Conservation (phyloP, 2,888 invertebrate species). For the Magallana nippona region DNA sequence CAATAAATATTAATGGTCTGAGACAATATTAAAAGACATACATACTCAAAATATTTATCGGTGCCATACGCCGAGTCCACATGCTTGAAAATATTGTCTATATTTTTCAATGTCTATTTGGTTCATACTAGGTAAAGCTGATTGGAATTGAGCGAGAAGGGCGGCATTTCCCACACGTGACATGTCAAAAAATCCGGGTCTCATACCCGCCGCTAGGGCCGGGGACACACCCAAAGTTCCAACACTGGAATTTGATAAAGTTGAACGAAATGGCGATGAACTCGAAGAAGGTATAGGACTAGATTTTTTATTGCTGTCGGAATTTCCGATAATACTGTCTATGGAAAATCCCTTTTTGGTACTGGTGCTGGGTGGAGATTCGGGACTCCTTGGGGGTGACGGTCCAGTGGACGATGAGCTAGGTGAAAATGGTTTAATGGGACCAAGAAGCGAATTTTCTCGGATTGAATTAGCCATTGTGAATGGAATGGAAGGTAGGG, state of each 20-base stretch:
- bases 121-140: constrained; percentile 65
- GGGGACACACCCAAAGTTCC: constrained; percentile 45
- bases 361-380: constrained; percentile 66
- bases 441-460: constrained; percentile 49
- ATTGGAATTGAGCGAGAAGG: constrained; percentile 66
- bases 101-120: constrained; percentile 76
- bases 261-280: constrained; percentile 51
- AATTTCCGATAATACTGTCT: constrained; percentile 83
- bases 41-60: constrained; percentile 26
- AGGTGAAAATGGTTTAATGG: constrained; percentile 49
- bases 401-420: constrained; percentile 51
- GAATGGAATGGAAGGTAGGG: constrained; percentile 41
- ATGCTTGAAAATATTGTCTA: constrained; percentile 74
- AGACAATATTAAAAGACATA: constrained; percentile 21
- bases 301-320: constrained; percentile 58
- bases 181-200: constrained; percentile 61
- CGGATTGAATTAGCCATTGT: constrained; percentile 43
- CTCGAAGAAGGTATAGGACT: constrained; percentile 44
- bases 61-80: constrained; percentile 68
- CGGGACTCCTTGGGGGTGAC: constrained; percentile 55
- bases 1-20: constrained; percentile 26
- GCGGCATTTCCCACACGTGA: constrained; percentile 61
- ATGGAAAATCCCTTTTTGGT: constrained; percentile 81
- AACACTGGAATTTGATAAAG: constrained; percentile 40
- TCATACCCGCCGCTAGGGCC: constrained; percentile 55